A percentile compares a stretch with the other conserved stretches of the same genome.
These are phyloP conservation scores for Rhipidura dahli DNA, from an alignment of 2,113 vertebrate genomes.

Conservation along the genomic window DNA sequence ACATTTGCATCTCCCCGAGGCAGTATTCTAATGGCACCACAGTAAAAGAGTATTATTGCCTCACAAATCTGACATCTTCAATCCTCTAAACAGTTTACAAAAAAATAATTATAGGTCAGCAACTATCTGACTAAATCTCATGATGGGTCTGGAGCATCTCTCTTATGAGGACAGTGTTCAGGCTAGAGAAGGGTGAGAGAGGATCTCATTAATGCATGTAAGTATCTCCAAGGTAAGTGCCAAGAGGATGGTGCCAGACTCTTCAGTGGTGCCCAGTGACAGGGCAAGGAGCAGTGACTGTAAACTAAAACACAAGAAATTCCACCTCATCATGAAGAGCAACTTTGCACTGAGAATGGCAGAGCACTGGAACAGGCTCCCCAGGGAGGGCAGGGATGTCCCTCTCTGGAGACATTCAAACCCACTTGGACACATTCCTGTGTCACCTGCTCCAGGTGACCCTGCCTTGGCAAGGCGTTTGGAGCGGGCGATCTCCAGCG, in stretches of 20 bases:
- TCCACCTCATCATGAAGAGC: neutral
- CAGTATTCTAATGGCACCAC: neutral
- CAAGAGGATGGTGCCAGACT: no score
- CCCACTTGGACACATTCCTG: neutral
- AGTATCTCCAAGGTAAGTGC: neutral
- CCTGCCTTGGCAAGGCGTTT: fast-evolving
- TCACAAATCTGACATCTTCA: neutral
- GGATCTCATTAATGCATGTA: neutral
- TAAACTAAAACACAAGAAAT: neutral
- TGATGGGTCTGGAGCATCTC: neutral
- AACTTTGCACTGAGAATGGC: no score
- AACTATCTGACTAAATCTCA: neutral
- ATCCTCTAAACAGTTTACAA: neutral
- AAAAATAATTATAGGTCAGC: neutral
- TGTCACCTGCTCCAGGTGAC: neutral
- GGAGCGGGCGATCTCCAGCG: neutral
- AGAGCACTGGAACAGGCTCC: neutral
- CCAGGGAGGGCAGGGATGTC: fast-evolving
- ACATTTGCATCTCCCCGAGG: neutral
- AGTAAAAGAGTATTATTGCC: neutral
- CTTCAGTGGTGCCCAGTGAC: neutral
- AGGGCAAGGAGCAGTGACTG: neutral
- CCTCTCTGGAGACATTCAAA: neutral
- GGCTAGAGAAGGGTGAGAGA: neutral
- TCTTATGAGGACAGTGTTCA: neutral